phyloP scores from a whole-genome alignment of 2,888 invertebrate species.

The Callyntrura guangdongensis region DNA sequence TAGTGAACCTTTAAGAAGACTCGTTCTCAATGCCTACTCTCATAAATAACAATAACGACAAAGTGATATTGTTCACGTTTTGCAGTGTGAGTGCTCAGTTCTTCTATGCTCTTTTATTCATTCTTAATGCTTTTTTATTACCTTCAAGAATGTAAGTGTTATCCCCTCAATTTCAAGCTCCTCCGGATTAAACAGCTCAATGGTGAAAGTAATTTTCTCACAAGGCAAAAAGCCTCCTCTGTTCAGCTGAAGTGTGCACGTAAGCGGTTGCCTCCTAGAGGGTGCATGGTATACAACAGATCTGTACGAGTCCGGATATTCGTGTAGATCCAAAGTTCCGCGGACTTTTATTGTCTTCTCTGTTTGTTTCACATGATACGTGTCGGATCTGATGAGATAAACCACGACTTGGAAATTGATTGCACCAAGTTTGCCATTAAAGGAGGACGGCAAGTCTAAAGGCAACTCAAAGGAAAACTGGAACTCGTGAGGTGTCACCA shows the following conservation, averaged over 20 bases:
- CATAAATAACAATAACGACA: slow-evolving; percentile 28
- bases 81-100: background rate
- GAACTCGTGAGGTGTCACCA: slow-evolving; percentile 76
- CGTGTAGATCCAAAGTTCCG: slow-evolving; percentile 79
- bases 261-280: slow-evolving; percentile 72
- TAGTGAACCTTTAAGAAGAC: slow-evolving; percentile 2
- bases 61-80: slow-evolving; percentile 5
- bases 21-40: background rate
- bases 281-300: slow-evolving; percentile 76
- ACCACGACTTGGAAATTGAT: slow-evolving; percentile 80
- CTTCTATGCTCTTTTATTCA: background rate
- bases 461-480: slow-evolving; percentile 80
- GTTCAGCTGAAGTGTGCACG: slow-evolving; percentile 79
- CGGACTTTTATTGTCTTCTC: slow-evolving; percentile 81
- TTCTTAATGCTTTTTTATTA: slow-evolving; percentile 47
- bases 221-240: slow-evolving; percentile 80
- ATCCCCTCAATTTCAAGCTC: slow-evolving; percentile 79
- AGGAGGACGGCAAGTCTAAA: slow-evolving; percentile 79
- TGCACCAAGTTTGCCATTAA: slow-evolving; percentile 79
- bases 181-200: slow-evolving; percentile 81
- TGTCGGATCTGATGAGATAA: slow-evolving; percentile 80
- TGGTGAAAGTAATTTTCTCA: slow-evolving; percentile 81
- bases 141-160: slow-evolving; percentile 81
- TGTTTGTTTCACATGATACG: slow-evolving; percentile 81
- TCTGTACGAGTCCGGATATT: slow-evolving; percentile 77